These are phyloP conservation scores for Rhopilema esculentum DNA, from an alignment of 30 jellyfish, hydroid and myxozoan genomes.

Conservation along the genomic window DNA sequence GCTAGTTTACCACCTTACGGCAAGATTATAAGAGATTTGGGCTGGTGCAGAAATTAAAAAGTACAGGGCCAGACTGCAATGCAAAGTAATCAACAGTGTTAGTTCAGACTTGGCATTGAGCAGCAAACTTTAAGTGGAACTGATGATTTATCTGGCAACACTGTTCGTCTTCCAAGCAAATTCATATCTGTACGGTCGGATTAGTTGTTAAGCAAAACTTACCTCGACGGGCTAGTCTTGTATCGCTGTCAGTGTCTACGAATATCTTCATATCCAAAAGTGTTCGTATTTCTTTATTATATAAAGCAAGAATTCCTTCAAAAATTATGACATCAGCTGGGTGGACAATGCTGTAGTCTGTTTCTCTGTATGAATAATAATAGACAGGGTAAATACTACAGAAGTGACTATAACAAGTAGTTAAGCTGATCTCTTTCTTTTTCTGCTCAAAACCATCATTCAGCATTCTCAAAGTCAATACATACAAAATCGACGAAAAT, in stretches of 20 bases:
- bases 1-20: no score
- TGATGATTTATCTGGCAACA: no score
- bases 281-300: slow-evolving; percentile 78
- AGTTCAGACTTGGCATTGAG: no score
- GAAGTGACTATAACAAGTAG: neutral
- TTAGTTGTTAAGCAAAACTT: neutral
- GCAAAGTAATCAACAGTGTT: no score
- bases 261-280: slow-evolving; percentile 87
- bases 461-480: neutral
- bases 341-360: slow-evolving; percentile 66
- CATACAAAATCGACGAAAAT: neutral
- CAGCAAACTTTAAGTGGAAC: no score
- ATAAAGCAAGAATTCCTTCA: slow-evolving; percentile 93
- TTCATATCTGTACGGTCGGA: no score
- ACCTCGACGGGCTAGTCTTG: slow-evolving; percentile 97
- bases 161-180: no score
- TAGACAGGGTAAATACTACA: neutral
- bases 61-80: no score
- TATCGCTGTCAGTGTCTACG: slow-evolving; percentile 96
- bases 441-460: neutral
- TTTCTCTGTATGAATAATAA: slow-evolving; percentile 37
- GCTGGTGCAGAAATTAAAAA: no score
- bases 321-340: slow-evolving; percentile 96
- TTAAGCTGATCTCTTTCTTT: neutral
- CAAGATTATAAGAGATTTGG: no score